Conservation (phyloP, 2,888 invertebrate genomes). For the Galerucella nymphaeae region DNA sequence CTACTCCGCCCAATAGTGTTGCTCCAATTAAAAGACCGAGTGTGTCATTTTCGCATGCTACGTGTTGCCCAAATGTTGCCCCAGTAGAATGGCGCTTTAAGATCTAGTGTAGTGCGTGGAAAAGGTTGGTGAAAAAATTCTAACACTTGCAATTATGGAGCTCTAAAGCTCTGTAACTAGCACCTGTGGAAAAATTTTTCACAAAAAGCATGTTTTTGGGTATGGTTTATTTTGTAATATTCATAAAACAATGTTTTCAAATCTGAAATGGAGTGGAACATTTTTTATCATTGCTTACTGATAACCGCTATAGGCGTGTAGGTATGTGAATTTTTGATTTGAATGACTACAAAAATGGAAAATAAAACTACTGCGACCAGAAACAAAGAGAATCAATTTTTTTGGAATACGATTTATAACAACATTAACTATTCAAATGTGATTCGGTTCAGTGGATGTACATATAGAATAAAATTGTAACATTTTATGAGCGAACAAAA, state of each 20-base stretch:
- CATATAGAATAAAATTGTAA: not conserved
- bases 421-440: not conserved
- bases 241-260: not conserved
- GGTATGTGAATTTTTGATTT: not conserved
- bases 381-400: not conserved
- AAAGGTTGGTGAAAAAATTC: too few relatives aligned
- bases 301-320: not conserved
- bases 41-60: too few relatives aligned
- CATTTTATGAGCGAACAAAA: not conserved
- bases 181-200: too few relatives aligned
- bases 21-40: too few relatives aligned
- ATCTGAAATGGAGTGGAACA: not conserved
- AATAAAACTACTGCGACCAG: not conserved
- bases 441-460: not conserved
- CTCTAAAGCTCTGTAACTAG: too few relatives aligned
- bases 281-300: not conserved
- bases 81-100: too few relatives aligned
- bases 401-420: not conserved
- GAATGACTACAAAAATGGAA: not conserved
- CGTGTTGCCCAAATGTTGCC: too few relatives aligned
- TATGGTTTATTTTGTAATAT: not conserved
- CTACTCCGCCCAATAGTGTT: too few relatives aligned
- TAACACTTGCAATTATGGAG: too few relatives aligned
- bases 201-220: too few relatives aligned
- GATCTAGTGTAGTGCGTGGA: too few relatives aligned